phyloP scores from a whole-genome alignment of 2,113 vertebrate species.

The Zosterops japonicus region DNA sequence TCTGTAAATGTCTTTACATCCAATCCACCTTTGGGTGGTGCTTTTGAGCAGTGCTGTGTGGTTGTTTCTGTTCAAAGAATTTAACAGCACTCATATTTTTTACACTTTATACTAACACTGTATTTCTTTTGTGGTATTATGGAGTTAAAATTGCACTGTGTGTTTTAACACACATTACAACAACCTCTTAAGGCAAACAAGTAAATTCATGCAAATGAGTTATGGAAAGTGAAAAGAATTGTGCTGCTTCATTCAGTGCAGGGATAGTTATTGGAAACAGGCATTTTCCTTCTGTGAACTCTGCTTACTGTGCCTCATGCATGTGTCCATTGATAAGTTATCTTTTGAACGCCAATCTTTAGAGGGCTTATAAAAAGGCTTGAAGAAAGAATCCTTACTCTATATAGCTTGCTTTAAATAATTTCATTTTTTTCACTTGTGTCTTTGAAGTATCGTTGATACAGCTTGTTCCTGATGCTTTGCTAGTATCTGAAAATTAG shows the following conservation, averaged over 20 bases:
- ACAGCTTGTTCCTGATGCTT: background rate
- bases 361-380: background rate
- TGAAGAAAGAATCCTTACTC: background rate
- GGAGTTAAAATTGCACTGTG: constrained; percentile 77
- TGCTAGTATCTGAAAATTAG: background rate
- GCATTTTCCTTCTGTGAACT: background rate
- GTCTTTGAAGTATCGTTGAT: background rate
- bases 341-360: background rate
- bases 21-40: constrained; percentile 81
- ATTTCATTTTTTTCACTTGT: background rate
- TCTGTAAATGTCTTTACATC: constrained; percentile 59
- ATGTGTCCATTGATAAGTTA: background rate
- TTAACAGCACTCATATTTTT: constrained; percentile 40
- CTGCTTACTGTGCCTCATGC: background rate
- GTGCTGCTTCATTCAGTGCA: background rate
- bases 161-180: constrained; percentile 76
- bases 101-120: constrained; percentile 71
- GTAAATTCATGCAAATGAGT: constrained; percentile 73
- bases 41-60: constrained; percentile 79
- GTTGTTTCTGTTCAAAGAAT: background rate
- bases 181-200: constrained; percentile 78
- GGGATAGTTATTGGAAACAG: background rate
- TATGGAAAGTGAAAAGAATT: constrained; percentile 50
- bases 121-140: constrained; percentile 75
- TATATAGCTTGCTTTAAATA: background rate